phyloP scores from a whole-genome alignment of 2,888 invertebrate genomes.

The Rotaria sp. region DNA sequence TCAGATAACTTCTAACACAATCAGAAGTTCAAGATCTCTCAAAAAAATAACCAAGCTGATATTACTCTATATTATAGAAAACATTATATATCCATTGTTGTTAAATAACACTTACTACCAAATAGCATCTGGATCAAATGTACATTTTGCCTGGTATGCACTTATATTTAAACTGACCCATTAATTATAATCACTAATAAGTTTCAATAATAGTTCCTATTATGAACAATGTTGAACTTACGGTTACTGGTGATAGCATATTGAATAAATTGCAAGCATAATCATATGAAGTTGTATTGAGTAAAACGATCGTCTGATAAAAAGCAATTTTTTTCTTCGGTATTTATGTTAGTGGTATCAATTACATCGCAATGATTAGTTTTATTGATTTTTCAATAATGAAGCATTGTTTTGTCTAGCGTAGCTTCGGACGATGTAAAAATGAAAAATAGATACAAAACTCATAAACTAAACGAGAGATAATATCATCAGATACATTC shows the following conservation, averaged over 20 bases:
- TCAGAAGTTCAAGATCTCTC: slow-evolving; percentile 71
- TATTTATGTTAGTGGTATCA: too few species aligned
- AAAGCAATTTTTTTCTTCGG: not conserved
- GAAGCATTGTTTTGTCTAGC: too few species aligned
- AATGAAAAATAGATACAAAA: too few species aligned
- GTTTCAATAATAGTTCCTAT: not conserved
- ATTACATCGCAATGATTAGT: too few species aligned
- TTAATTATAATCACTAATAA: slow-evolving; percentile 59
- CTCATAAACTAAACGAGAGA: too few species aligned
- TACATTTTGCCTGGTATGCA: slow-evolving; percentile 66
- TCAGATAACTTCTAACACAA: slow-evolving; percentile 67
- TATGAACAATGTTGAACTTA: slow-evolving; percentile 42
- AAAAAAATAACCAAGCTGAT: too few species aligned
- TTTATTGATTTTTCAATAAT: too few species aligned
- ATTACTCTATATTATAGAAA: too few species aligned
- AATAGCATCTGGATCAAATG: slow-evolving; percentile 68
- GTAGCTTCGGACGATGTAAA: too few species aligned
- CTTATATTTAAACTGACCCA: slow-evolving; percentile 64
- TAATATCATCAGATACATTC: too few species aligned
- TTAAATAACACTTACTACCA: too few species aligned
- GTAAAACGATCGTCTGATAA: not conserved
- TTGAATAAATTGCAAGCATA: slow-evolving; percentile 89
- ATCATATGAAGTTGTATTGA: slow-evolving; percentile 62
- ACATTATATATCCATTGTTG: too few species aligned
- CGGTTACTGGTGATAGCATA: slow-evolving; percentile 69